These are phyloP conservation scores for Myiotriccus ornatus DNA, from an alignment of 2,797 vertebrate species.

Conservation along the genomic window DNA sequence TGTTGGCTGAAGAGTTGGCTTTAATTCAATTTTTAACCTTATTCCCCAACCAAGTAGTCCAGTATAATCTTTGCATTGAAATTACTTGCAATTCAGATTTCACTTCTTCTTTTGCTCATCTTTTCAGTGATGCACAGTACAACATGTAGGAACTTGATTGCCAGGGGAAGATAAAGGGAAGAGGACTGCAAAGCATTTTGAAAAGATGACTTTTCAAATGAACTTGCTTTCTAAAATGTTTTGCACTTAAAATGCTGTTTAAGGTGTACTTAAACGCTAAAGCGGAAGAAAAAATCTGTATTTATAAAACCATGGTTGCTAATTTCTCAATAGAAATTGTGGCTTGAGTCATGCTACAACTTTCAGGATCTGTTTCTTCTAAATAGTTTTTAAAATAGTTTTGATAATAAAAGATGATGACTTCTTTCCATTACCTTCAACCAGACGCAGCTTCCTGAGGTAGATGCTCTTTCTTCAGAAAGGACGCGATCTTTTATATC, in stretches of 20 bases:
- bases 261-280: background rate
- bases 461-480: slow-evolving; percentile 87
- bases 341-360: background rate
- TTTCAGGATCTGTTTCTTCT: background rate
- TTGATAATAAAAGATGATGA: background rate
- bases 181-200: background rate
- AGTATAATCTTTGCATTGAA: background rate
- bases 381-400: background rate
- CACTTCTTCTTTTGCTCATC: background rate
- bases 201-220: background rate
- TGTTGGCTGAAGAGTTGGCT: background rate
- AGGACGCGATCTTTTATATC: slow-evolving; percentile 86
- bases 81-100: background rate
- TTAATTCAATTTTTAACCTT: background rate
- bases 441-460: slow-evolving; percentile 89
- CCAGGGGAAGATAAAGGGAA: background rate
- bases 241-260: background rate
- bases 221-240: background rate
- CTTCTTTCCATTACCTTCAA: slow-evolving; percentile 23
- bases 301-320: background rate
- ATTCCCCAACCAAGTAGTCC: background rate
- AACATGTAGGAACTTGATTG: background rate
- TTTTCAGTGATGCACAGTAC: background rate
- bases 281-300: background rate
- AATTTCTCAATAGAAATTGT: background rate